phyloP scores from a whole-genome alignment of 2,113 vertebrate genomes.

The Chascanopsetta lugubris region DNA sequence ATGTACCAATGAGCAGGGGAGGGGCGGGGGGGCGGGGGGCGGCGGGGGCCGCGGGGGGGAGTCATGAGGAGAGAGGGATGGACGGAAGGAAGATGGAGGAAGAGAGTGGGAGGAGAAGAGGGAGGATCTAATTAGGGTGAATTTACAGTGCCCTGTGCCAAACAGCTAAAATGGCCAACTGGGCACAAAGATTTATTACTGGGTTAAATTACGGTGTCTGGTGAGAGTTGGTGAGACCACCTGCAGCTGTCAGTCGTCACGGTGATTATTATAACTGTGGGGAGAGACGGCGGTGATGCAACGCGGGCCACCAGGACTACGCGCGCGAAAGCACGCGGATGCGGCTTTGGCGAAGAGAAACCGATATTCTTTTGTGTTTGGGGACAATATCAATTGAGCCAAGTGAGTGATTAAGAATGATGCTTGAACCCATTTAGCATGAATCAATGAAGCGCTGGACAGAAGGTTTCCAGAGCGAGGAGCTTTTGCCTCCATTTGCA shows the following conservation, averaged over 20 bases:
- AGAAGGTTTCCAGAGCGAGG: slow-evolving; percentile 63
- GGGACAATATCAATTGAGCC: slow-evolving; percentile 65
- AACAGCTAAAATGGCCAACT: slow-evolving; percentile 79
- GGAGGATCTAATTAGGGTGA: slow-evolving; percentile 78
- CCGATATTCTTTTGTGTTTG: slow-evolving; percentile 56
- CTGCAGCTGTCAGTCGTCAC: slow-evolving; percentile 72
- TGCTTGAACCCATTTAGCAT: slow-evolving; percentile 72
- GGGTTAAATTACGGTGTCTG: slow-evolving; percentile 77
- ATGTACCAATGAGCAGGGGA: slow-evolving; percentile 79
- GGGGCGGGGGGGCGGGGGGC: slow-evolving; percentile 59
- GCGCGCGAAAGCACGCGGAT: slow-evolving; percentile 10
- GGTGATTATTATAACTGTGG: slow-evolving; percentile 64
- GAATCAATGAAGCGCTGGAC: slow-evolving; percentile 76
- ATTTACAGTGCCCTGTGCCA: slow-evolving; percentile 78
- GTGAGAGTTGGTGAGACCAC: slow-evolving; percentile 63
- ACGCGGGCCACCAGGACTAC: slow-evolving; percentile 24
- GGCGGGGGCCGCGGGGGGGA: slow-evolving; percentile 46
- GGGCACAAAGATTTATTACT: slow-evolving; percentile 76
- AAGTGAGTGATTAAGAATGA: slow-evolving; percentile 71
- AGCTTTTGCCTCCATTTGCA: slow-evolving; percentile 76
- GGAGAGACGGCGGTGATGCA: slow-evolving; percentile 34
- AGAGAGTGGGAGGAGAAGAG: slow-evolving; percentile 61
- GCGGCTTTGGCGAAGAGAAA: slow-evolving; percentile 19
- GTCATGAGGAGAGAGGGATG: slow-evolving; percentile 62
- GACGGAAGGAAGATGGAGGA: slow-evolving; percentile 54